phyloP scores from a whole-genome alignment of 2,888 invertebrate genomes.

The Griposia aprilina region DNA sequence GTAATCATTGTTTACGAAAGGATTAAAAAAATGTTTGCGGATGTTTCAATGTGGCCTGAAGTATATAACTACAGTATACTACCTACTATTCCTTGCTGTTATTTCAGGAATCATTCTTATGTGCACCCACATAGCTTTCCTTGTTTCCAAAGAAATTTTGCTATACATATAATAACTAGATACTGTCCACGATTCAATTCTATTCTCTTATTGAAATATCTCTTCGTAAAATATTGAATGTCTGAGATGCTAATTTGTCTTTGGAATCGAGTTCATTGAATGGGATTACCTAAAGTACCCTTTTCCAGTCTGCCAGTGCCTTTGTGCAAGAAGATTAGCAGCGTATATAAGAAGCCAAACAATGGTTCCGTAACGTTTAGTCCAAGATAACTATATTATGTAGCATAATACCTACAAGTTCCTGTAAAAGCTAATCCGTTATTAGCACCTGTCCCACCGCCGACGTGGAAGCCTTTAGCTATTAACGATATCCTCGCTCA shows the following conservation, averaged over 20 bases:
- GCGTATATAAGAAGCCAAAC: slow-evolving; percentile 37
- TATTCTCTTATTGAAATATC: slow-evolving; percentile 18
- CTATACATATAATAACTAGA: slow-evolving; percentile 2
- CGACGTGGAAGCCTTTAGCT: too few relatives aligned
- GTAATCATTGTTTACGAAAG: slow-evolving; percentile 50
- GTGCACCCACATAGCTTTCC: background rate
- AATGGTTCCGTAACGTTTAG: slow-evolving; percentile 17
- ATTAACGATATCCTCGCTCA: background rate
- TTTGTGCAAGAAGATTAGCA: slow-evolving; percentile 29
- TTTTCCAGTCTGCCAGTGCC: slow-evolving; percentile 15
- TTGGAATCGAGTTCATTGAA: slow-evolving; percentile 38
- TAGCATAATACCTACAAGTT: background rate
- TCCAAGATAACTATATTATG: background rate
- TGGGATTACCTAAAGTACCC: slow-evolving; percentile 34
- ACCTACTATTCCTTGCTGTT: background rate
- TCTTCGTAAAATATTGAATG: slow-evolving; percentile 21
- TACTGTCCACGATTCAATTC: background rate
- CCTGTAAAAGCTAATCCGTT: slow-evolving; percentile 9
- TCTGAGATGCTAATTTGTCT: slow-evolving; percentile 32
- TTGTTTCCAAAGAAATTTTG: slow-evolving; percentile 2
- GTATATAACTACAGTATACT: background rate
- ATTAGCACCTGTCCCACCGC: background rate
- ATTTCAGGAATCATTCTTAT: background rate
- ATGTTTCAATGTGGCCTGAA: background rate
- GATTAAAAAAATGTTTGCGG: slow-evolving; percentile 41